Conservation (phyloP, 1,140 invertebrate genomes). For the Drosophila azteca region DNA sequence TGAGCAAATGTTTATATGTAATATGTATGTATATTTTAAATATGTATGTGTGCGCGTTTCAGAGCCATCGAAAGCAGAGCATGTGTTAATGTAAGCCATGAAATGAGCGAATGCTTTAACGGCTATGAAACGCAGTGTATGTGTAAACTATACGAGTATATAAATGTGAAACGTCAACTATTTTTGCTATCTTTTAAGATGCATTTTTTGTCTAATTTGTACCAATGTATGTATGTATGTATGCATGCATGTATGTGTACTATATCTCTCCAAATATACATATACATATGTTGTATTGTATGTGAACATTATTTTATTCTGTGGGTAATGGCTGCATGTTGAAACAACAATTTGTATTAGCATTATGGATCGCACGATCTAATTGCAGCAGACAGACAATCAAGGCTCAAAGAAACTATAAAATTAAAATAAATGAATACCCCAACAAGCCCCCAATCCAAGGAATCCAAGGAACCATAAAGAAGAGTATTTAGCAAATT, state of each 20-base stretch:
- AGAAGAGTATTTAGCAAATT: constrained; percentile 35
- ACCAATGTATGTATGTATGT: constrained; percentile 24
- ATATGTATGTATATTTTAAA: not conserved
- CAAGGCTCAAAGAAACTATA: constrained; percentile 66
- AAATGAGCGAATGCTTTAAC: constrained; percentile 17
- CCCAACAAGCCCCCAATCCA: not conserved
- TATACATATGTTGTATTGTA: constrained; percentile 19
- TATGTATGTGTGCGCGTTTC: constrained; percentile 15
- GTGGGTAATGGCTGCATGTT: constrained; percentile 38
- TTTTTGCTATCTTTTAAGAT: constrained; percentile 58
- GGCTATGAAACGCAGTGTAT: constrained; percentile 19
- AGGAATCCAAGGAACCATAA: constrained; percentile 10
- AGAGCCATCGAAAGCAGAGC: constrained; percentile 8
- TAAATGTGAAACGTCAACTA: constrained; percentile 44
- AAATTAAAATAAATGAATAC: constrained; percentile 20
- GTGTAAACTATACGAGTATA: constrained; percentile 31
- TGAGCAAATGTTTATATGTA: constrained; percentile 33
- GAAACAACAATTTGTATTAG: constrained; percentile 17
- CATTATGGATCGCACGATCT: constrained; percentile 19
- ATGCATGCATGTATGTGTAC: constrained; percentile 21
- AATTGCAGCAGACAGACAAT: constrained; percentile 79
- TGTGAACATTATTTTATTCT: constrained; percentile 26
- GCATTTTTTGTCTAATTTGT: constrained; percentile 39
- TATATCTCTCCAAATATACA: not conserved
- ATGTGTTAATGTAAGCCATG: not conserved